Conservation (phyloP, 2,888 invertebrate genomes). For the Pollenia amentaria region DNA sequence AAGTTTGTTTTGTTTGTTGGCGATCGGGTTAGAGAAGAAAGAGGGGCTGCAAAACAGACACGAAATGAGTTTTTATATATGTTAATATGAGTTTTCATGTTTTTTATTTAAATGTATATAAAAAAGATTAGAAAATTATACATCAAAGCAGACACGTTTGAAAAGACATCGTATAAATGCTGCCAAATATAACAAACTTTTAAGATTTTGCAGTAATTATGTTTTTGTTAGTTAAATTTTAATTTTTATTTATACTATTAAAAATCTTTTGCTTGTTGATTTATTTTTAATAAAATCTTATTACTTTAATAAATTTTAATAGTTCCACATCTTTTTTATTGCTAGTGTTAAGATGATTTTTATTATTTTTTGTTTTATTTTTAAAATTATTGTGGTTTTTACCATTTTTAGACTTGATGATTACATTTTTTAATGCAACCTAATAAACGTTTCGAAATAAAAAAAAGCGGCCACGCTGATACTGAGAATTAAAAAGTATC, state of each 20-base stretch:
- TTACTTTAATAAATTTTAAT: conserved; percentile 58
- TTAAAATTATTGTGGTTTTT: conserved; percentile 67
- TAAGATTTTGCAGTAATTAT: background rate
- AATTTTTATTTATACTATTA: background rate
- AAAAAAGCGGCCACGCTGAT: background rate
- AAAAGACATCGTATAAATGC: too few relatives aligned
- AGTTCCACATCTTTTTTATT: conserved; percentile 36
- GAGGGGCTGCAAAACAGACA: too few relatives aligned
- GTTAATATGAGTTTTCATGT: too few relatives aligned
- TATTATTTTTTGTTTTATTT: conserved; percentile 44
- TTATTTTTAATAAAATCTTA: conserved; percentile 30
- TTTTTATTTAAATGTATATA: too few relatives aligned
- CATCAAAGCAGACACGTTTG: too few relatives aligned
- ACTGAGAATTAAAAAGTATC: too few relatives aligned
- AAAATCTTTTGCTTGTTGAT: background rate
- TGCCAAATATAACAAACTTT: too few relatives aligned
- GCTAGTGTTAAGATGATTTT: conserved; percentile 21
- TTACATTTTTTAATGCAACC: conserved; percentile 18
- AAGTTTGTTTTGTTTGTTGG: too few relatives aligned
- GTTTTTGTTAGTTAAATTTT: background rate
- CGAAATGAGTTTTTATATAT: too few relatives aligned
- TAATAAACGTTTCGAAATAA: background rate
- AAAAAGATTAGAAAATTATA: too few relatives aligned
- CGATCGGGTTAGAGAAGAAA: too few relatives aligned
- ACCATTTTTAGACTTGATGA: conserved; percentile 67